Evolutionary conservation across 1,140 invertebrate genomes (phyloP), one percentile per base, ranked within the genome.

Genomic region (Melitaea cinxia): DNA sequence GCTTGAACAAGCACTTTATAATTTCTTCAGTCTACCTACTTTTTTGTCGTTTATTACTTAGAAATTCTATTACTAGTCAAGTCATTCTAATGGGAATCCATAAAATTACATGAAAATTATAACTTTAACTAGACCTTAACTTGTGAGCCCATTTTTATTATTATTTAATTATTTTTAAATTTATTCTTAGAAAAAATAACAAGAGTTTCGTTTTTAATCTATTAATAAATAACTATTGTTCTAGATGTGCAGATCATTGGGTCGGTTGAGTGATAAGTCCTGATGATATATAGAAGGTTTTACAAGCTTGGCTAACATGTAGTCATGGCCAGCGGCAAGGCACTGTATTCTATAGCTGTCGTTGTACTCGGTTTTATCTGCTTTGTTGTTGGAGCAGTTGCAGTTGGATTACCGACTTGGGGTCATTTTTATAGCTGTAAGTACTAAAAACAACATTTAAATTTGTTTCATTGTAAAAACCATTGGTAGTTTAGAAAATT

Each of bases 361-460:
- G 94, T 96, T 56, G 92, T 93, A 73, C 91, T 96, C 68, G 95
- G 95, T 68, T 94, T 96, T 75, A 92, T 96, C 60, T 96, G 95
- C 78, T 94, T 96, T 76, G 93, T 95, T 39, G 92, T 96, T 70
- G 94, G 94, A 30, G 94, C 95, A 45, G 94, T 95, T 17, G 95
- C 95, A 35, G 94, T 95, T 50, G 94, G 94, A 65, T 89, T 95
- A 74, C 96, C 95, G 37, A 93, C 94, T 73, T 96, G 96, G 95
- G 96, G 95, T 58, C 94, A 96, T 81, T 96, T 95, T 88, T 93
- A 93, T 73, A 95, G 94, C 83, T 91, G 90, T 91, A 78, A 91
- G 91, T 91, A 82, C 69, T 55, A 21, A 45, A 33, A 61, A 39
- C 37, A 39, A n/a, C 1, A 17, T 14, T 15, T 39, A 4, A 39